Base-by-base conservation (phyloP, 1,140 invertebrate species). In the Macrobrachium nipponense region DNA sequence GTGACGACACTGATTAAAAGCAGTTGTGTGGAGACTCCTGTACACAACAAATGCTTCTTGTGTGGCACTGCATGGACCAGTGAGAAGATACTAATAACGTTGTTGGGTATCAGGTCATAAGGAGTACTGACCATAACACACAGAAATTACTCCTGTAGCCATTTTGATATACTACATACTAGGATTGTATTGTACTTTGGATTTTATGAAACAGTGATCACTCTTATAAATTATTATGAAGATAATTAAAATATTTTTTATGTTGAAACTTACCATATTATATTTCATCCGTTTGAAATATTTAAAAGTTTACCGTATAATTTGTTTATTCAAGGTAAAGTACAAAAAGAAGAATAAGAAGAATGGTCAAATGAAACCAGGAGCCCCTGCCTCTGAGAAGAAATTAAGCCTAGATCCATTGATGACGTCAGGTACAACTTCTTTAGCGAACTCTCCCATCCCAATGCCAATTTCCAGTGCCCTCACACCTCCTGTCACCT, bases 321-420 rank as follows among this genome's bases (percentile, higher is more conserved):
- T 73, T 59, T 62, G 70, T 83, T 62, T 60, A 58, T 82, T 88
- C 23, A 89, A 95, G 95, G 97, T 99, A 12, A 99, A 99, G 92
- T 99, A 99, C 92, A 98, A 98, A 92, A 99, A 99, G 92, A 96
- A 89, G 78, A 89, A 89, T 36, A 89, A 89, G 68, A 89, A 89
- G 66, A 87, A 87, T 66, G 81, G 82, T 89, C 92, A 92, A 92
- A 92, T 89, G 91, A 92, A 90, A 90, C 92, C 91, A 89, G 90
- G 80, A 20, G 27, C 60, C n/a, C 82, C 51, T 59, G 82, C 84
- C 58, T 75, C 80, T n/a, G 80, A 86, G 23, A 83, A 86, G 66
- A 86, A 86, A 43, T 73, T 80, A 23, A 61, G 64, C 51, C 79
- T 82, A 17, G 87, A 88, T 62, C 80, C 84, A n/a, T 61, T 86